phyloP scores from a whole-genome alignment of 2,797 vertebrate species.

The Acanthopagrus latus region DNA sequence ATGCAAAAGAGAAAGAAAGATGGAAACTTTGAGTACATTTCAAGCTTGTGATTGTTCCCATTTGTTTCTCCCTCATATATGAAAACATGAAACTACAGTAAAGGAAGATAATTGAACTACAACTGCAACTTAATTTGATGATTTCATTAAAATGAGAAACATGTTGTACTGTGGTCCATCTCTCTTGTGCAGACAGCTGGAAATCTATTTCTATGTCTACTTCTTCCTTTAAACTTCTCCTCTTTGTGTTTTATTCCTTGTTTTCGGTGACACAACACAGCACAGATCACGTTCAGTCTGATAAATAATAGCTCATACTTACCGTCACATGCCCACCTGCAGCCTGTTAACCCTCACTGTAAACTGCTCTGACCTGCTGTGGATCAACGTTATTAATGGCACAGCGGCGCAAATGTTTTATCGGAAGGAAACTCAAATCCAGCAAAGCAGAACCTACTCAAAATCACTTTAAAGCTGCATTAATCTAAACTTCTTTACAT shows the following conservation, averaged over 20 bases:
- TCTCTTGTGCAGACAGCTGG: no score
- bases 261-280: not conserved
- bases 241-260: not conserved
- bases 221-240: not conserved
- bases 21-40: conserved; percentile 21
- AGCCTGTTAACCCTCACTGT: conserved; percentile 24
- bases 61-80: not conserved
- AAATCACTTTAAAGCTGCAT: not conserved
- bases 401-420: not conserved
- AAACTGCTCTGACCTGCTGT: not conserved
- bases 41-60: not conserved
- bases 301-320: not conserved
- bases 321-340: not conserved
- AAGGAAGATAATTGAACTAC: not conserved
- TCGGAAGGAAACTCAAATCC: not conserved
- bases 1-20: no score
- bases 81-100: not conserved
- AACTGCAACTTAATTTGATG: not conserved
- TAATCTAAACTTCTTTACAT: not conserved
- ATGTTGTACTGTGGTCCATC: not conserved
- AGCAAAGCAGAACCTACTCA: not conserved
- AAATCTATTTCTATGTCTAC: no score
- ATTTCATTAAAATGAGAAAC: conserved; percentile 8
- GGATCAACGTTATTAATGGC: conserved; percentile 10
- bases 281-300: not conserved